Evolutionary conservation across 2,113 vertebrate genomes (phyloP).

Genomic region (Marcusenius ussheri): DNA sequence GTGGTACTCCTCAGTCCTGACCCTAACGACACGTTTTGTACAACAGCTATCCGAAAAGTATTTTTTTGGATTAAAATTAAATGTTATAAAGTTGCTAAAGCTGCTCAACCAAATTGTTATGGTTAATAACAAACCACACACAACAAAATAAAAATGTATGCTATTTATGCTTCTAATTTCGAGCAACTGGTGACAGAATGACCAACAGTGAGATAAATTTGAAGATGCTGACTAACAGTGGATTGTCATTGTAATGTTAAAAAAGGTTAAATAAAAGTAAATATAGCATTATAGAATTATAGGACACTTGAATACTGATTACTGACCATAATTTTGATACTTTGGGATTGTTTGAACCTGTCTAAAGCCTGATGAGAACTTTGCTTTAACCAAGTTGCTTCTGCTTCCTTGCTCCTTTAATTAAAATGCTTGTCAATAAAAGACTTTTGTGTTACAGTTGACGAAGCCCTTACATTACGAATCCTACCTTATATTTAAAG

Average conservation of each 20-base stretch:
- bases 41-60: not conserved
- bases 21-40: not conserved
- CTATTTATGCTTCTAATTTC: not conserved
- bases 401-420: not conserved
- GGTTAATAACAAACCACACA: not conserved
- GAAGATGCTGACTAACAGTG: not conserved
- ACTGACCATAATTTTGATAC: not conserved
- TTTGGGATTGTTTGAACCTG: not conserved
- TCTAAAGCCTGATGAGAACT: not conserved
- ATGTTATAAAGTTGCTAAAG: not conserved
- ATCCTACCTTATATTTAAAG: not conserved
- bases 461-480: not conserved
- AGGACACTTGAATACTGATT: not conserved
- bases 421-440: constrained; percentile 1
- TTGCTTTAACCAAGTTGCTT: not conserved
- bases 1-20: not conserved
- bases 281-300: not conserved
- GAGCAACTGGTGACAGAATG: not conserved
- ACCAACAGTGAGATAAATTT: not conserved
- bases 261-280: not conserved
- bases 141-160: not conserved
- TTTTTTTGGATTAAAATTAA: not conserved
- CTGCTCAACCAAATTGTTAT: not conserved
- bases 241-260: not conserved
- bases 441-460: not conserved